Percentiles rank a stretch among this genome's conserved stretches.
These are phyloP conservation scores for Martes martes DNA, from an alignment of 2,113 vertebrate species.

Conservation along the genomic window DNA sequence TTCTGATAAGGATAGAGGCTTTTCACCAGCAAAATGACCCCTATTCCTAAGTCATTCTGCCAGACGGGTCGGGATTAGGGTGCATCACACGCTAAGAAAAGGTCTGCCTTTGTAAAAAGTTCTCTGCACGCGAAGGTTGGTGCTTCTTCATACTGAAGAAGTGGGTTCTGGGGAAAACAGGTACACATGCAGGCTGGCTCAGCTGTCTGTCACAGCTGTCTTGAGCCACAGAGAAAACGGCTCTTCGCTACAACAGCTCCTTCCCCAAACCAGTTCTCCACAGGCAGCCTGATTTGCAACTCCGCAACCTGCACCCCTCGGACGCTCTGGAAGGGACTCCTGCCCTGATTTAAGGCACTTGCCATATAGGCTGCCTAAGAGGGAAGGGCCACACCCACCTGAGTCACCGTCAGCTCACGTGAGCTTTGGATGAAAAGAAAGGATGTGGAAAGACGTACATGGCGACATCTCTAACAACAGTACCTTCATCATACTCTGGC, in stretches of 20 bases:
- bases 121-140: constrained; percentile 21
- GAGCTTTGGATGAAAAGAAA: background rate
- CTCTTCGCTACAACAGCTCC: constrained; percentile 43
- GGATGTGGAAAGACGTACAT: background rate
- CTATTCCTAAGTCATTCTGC: constrained; percentile 77
- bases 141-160: constrained; percentile 63
- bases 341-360: constrained; percentile 42
- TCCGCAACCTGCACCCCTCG: background rate
- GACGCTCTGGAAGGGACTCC: constrained; percentile 51
- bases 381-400: constrained; percentile 68
- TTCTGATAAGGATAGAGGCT: constrained; percentile 71
- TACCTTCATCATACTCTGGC: constrained; percentile 22
- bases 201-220: background rate
- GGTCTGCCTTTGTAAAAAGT: constrained; percentile 45
- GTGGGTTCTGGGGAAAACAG: constrained; percentile 35
- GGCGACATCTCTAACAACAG: constrained; percentile 1
- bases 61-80: constrained; percentile 70
- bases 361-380: constrained; percentile 39
- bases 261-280: constrained; percentile 34
- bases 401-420: background rate
- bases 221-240: constrained; percentile 37
- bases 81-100: constrained; percentile 26
- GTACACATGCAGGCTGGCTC: background rate
- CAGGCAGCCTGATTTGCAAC: background rate
- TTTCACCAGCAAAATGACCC: constrained; percentile 75